These are phyloP conservation scores for Myotis lucifugus DNA, from an alignment of 2,113 vertebrate species.

Conservation along the genomic window DNA sequence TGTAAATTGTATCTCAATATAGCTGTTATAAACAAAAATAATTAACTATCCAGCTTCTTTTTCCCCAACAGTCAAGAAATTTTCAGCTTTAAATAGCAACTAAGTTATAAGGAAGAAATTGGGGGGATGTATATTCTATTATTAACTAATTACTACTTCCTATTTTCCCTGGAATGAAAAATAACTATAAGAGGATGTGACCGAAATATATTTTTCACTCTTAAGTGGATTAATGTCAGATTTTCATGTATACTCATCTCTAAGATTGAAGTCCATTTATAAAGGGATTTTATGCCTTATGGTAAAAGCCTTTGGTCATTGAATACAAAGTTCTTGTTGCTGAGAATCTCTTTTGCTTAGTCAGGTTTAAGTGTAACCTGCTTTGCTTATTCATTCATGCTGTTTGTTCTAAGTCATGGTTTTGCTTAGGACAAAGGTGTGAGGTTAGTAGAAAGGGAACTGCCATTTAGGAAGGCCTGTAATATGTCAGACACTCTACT, in stretches of 20 bases:
- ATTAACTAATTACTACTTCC: not conserved
- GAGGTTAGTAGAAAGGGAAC: not conserved
- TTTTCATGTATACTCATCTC: slow-evolving; percentile 45
- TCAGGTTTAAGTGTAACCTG: slow-evolving; percentile 27
- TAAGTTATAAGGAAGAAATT: not conserved
- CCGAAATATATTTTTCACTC: slow-evolving; percentile 22
- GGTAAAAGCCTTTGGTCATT: slow-evolving; percentile 32
- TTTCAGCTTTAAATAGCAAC: not conserved
- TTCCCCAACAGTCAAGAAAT: not conserved
- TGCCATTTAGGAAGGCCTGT: not conserved
- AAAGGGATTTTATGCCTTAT: slow-evolving; percentile 19
- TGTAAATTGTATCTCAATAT: slow-evolving; percentile 26
- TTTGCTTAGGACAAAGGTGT: slow-evolving; percentile 25
- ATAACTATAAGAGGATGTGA: not conserved
- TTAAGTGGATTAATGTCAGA: slow-evolving; percentile 34
- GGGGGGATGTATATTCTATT: not conserved
- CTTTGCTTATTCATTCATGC: not conserved
- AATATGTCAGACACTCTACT: not conserved
- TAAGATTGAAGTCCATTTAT: slow-evolving; percentile 45
- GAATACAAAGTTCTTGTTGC: slow-evolving; percentile 36
- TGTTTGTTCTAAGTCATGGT: not conserved
- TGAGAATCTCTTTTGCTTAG: not conserved
- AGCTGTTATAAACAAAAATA: slow-evolving; percentile 29
- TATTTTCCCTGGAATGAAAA: not conserved
- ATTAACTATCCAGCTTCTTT: slow-evolving; percentile 1